These are phyloP conservation scores for Formica aserva DNA, from an alignment of 2,888 invertebrate species.

Conservation along the genomic window DNA sequence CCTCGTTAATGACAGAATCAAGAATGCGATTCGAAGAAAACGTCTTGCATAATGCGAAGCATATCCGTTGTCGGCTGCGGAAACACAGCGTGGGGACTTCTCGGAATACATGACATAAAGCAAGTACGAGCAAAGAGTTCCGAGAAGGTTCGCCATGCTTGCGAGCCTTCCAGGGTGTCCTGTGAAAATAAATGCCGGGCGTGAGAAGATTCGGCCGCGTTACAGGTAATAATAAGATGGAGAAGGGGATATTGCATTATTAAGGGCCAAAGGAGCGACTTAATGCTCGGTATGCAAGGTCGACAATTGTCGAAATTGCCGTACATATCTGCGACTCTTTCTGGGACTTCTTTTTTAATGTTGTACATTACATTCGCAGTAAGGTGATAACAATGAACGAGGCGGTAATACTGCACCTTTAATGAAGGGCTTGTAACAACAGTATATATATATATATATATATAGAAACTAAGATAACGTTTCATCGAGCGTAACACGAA, in stretches of 20 bases:
- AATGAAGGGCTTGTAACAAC: neutral
- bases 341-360: slow-evolving; percentile 4
- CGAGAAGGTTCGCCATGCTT: slow-evolving; percentile 26
- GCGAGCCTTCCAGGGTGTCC: slow-evolving; percentile 31
- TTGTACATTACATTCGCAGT: neutral
- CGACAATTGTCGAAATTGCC: slow-evolving; percentile 15
- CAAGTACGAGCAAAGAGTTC: slow-evolving; percentile 35
- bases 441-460: neutral
- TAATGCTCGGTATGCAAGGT: slow-evolving; percentile 2
- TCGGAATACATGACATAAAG: slow-evolving; percentile 41
- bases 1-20: slow-evolving; percentile 27
- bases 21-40: slow-evolving; percentile 19
- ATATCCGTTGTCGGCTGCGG: slow-evolving; percentile 47
- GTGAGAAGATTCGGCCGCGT: slow-evolving; percentile 30
- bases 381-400: slow-evolving; percentile 2
- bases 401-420: neutral
- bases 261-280: neutral
- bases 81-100: slow-evolving; percentile 33
- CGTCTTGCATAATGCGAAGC: slow-evolving; percentile 36
- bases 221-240: slow-evolving; percentile 35
- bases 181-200: slow-evolving; percentile 32
- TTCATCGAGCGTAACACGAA: slow-evolving; percentile 15
- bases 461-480: neutral
- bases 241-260: neutral
- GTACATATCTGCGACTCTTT: slow-evolving; percentile 6